phyloP scores from a whole-genome alignment of 2,113 vertebrate genomes.

The Piaya cayana region DNA sequence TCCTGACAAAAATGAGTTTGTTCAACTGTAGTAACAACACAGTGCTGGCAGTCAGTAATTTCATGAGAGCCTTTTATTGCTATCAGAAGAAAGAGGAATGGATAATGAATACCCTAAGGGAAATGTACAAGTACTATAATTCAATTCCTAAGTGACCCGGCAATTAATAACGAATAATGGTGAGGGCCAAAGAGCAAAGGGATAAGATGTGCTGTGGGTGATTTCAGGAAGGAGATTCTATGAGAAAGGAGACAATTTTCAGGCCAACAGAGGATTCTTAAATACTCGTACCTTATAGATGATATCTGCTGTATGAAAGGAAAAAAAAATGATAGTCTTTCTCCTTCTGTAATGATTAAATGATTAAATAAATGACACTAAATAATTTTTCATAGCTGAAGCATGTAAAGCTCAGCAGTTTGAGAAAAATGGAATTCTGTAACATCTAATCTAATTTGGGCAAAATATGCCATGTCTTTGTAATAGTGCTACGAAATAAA shows the following conservation, averaged over 20 bases:
- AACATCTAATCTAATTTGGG: not conserved
- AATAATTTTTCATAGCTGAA: not conserved
- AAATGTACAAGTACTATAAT: not conserved
- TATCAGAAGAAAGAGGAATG: not conserved
- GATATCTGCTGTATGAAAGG: not conserved
- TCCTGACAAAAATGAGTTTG: constrained; percentile 11
- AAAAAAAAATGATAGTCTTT: not conserved
- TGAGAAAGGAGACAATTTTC: not conserved
- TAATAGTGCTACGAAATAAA: not conserved
- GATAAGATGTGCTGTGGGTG: not conserved
- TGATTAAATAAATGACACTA: not conserved
- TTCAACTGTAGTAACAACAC: not conserved
- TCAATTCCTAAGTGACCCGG: constrained; percentile 19
- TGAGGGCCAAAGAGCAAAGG: not conserved
- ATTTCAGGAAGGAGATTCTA: not conserved
- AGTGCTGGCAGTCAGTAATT: not conserved
- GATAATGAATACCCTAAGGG: not conserved
- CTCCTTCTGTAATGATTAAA: not conserved
- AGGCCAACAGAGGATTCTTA: not conserved
- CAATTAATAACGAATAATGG: constrained; percentile 39
- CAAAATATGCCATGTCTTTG: not conserved
- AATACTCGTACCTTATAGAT: not conserved
- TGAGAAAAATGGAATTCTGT: not conserved
- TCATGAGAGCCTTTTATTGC: not conserved
- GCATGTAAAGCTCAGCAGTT: not conserved